Evolutionary conservation across 2,797 vertebrate genomes (phyloP), one percentile per base, ranked within the genome.

Genomic region (Hyperoplus lanceolatus): DNA sequence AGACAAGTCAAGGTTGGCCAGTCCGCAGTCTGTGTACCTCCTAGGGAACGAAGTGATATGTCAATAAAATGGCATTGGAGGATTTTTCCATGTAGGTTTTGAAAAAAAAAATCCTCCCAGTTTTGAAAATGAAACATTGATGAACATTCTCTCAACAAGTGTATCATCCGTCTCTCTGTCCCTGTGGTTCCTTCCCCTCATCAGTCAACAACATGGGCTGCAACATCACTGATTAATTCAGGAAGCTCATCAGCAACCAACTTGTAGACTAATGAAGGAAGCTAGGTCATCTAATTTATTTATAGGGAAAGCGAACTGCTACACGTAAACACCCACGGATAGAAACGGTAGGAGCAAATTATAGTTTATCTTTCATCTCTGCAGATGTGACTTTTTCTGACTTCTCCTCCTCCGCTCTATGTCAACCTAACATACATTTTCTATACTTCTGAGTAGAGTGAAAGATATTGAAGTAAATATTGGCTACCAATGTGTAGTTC

Each of bases 241-340:
- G 79, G 76, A 85, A 80, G 63, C 68, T 74, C 62, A 77, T 82
- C 74, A 72, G 38, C 59, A n/a, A 8, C 8, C 2, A 42, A 55
- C 64, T 11, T 57, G 51, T 36, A 18, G 56, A 18, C 21, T 21
- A 62, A 85, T 85, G 63, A 77, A 46, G 38, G 53, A 49, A 65
- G 57, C n/a, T 16, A 8, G 42, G 53, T 60, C 45, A 64, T 48
- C 29, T 70, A 7, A 53, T 73, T 72, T 49, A 38, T 55, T 63
- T 2, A 8, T 16, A 8, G 3, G 7, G 62, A 59, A 68, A 13
- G 8, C 50, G 42, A 29, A 21, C 10, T 59, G 16, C 0, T 5
- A 29, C 66, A 60, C 21, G n/a, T 42, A 18, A 45, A 57, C 49
- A 36, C 49, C 53, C 15, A 1, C 49, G n/a, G n/a, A 14, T 9